phyloP scores from a whole-genome alignment of 2,888 invertebrate genomes.

The Calliphora vomitoria region DNA sequence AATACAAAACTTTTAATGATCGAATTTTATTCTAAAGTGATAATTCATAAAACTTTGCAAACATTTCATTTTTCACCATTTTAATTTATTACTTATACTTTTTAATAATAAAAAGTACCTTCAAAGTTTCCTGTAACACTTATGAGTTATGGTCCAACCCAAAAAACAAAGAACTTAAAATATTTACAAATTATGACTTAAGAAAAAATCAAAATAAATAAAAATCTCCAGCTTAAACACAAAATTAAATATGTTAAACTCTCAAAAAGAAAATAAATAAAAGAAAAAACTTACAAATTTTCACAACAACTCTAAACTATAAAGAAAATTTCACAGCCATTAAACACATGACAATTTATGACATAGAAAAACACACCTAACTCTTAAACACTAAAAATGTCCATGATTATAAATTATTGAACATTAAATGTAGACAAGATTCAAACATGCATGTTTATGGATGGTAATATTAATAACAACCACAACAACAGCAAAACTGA shows the following conservation, averaged over 20 bases:
- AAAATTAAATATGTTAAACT: slow-evolving; percentile 29
- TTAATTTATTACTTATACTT: background rate
- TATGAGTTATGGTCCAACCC: slow-evolving; percentile 2
- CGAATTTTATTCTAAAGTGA: background rate
- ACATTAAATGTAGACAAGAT: slow-evolving; percentile 64
- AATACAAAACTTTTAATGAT: too few relatives aligned
- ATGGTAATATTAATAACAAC: slow-evolving; percentile 27
- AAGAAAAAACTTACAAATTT: slow-evolving; percentile 35
- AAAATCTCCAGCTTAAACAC: background rate
- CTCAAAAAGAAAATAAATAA: background rate
- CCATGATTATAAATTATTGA: slow-evolving; percentile 71
- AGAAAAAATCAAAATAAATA: background rate
- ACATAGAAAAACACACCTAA: slow-evolving; percentile 69
- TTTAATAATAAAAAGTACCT: background rate
- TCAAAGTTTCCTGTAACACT: background rate
- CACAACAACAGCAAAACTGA: background rate
- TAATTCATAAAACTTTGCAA: background rate
- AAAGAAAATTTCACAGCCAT: slow-evolving; percentile 66
- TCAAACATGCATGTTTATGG: slow-evolving; percentile 53
- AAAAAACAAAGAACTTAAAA: slow-evolving; percentile 16
- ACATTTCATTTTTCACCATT: background rate
- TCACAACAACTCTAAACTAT: slow-evolving; percentile 34
- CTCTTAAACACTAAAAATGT: slow-evolving; percentile 65
- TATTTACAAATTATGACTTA: slow-evolving; percentile 6
- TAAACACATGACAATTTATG: slow-evolving; percentile 72